phyloP scores from a whole-genome alignment of 2,113 vertebrate genomes.

The Tupaia tana region DNA sequence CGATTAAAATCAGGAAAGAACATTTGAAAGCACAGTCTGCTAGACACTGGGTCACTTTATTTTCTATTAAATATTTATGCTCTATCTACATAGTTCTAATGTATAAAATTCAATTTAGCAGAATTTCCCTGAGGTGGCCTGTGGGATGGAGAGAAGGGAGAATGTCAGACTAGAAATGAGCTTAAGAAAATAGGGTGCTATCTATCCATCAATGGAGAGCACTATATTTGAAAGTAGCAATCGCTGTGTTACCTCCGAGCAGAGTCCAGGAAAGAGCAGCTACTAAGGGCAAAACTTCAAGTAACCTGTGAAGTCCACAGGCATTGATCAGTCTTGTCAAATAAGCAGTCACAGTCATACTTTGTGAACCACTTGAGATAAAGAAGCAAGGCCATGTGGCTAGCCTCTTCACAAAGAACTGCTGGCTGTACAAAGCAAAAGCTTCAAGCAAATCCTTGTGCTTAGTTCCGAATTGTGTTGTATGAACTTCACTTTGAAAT shows the following conservation, averaged over 20 bases:
- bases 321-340: neutral
- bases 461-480: neutral
- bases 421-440: neutral
- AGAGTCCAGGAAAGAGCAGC: neutral
- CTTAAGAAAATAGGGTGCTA: neutral
- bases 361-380: neutral
- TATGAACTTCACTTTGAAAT: neutral
- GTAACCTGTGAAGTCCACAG: neutral
- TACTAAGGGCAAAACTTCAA: neutral
- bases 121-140: neutral
- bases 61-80: conserved; percentile 17
- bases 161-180: neutral
- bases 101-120: neutral
- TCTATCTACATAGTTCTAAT: neutral
- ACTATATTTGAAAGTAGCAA: neutral
- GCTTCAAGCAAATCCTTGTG: neutral
- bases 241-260: neutral
- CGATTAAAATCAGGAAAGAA: neutral
- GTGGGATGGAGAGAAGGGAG: neutral
- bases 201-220: neutral
- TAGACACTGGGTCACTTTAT: neutral
- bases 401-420: neutral
- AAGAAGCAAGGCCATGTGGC: neutral
- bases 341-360: neutral
- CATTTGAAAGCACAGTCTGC: neutral